phyloP scores from a whole-genome alignment of 2,888 invertebrate genomes.

The Megaustenia siamemsis region DNA sequence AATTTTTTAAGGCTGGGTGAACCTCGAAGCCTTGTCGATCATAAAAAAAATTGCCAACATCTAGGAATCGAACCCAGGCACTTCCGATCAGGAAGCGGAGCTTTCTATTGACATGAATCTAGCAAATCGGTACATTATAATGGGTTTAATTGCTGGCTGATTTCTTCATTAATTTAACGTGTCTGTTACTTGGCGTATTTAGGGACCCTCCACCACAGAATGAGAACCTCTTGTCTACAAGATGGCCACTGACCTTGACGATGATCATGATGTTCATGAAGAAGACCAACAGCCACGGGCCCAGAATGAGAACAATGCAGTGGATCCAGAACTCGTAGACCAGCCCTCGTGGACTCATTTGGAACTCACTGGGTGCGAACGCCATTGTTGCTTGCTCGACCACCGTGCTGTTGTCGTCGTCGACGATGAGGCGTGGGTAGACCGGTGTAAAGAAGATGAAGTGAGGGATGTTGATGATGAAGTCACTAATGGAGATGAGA shows the following conservation, averaged over 20 bases:
- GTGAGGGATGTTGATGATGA: conserved; percentile 68
- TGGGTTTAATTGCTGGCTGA: too few relatives aligned
- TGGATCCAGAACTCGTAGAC: conserved; percentile 72
- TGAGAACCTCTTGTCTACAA: too few relatives aligned
- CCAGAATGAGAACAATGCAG: conserved; percentile 69
- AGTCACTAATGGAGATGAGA: conserved; percentile 63
- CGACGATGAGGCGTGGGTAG: not conserved
- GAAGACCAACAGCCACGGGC: conserved; percentile 67
- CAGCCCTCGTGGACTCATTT: conserved; percentile 60
- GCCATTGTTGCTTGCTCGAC: not conserved
- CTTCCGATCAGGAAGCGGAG: too few relatives aligned
- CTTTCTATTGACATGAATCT: too few relatives aligned
- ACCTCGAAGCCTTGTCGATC: too few relatives aligned
- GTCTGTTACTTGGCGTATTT: too few relatives aligned
- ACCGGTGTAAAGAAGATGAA: conserved; percentile 64
- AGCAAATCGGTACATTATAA: too few relatives aligned
- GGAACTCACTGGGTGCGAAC: conserved; percentile 59
- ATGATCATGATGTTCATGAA: conserved; percentile 62
- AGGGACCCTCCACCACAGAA: too few relatives aligned
- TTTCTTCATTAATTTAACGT: too few relatives aligned
- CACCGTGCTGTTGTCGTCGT: not conserved
- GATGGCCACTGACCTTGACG: not conserved
- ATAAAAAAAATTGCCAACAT: too few relatives aligned
- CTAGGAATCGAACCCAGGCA: too few relatives aligned
- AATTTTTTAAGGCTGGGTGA: too few relatives aligned